These are phyloP conservation scores for Labeo rohita DNA, from an alignment of 2,113 vertebrate species.

Conservation along the genomic window DNA sequence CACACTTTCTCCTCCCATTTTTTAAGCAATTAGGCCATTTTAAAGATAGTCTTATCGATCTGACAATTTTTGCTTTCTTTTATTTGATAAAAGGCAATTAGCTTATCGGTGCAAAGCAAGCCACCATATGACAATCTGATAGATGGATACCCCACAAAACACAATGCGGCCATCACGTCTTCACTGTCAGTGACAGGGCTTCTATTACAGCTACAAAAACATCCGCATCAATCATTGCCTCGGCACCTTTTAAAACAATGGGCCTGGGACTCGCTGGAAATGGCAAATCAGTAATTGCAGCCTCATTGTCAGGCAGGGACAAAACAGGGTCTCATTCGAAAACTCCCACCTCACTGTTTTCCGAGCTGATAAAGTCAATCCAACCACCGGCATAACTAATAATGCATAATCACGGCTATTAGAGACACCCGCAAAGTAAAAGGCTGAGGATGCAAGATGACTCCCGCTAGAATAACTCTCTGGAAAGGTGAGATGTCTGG, in stretches of 20 bases:
- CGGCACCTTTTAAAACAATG: slow-evolving; percentile 50
- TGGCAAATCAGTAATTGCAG: slow-evolving; percentile 52
- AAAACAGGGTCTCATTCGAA: slow-evolving; percentile 26
- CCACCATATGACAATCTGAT: slow-evolving; percentile 50
- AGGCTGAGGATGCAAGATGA: neutral
- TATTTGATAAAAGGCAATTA: slow-evolving; percentile 49
- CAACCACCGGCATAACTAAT: slow-evolving; percentile 45
- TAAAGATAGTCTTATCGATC: slow-evolving; percentile 44
- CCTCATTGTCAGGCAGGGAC: slow-evolving; percentile 40
- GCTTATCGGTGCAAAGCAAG: slow-evolving; percentile 46
- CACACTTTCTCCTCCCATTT: slow-evolving; percentile 17
- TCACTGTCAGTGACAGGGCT: slow-evolving; percentile 34
- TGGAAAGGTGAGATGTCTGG: slow-evolving; percentile 40
- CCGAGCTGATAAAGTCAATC: slow-evolving; percentile 39
- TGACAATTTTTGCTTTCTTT: slow-evolving; percentile 32
- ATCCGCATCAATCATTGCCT: slow-evolving; percentile 49
- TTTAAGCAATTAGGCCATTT: slow-evolving; percentile 28
- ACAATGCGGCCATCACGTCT: slow-evolving; percentile 43
- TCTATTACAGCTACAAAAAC: slow-evolving; percentile 47
- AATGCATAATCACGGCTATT: slow-evolving; percentile 39
- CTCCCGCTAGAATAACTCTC: slow-evolving; percentile 19
- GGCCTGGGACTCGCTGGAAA: slow-evolving; percentile 45
- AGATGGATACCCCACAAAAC: slow-evolving; percentile 42
- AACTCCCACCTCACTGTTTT: slow-evolving; percentile 40
- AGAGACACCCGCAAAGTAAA: slow-evolving; percentile 30